These are phyloP conservation scores for Diarsia dahlii DNA, from an alignment of 2,888 invertebrate genomes.

Conservation along the genomic window DNA sequence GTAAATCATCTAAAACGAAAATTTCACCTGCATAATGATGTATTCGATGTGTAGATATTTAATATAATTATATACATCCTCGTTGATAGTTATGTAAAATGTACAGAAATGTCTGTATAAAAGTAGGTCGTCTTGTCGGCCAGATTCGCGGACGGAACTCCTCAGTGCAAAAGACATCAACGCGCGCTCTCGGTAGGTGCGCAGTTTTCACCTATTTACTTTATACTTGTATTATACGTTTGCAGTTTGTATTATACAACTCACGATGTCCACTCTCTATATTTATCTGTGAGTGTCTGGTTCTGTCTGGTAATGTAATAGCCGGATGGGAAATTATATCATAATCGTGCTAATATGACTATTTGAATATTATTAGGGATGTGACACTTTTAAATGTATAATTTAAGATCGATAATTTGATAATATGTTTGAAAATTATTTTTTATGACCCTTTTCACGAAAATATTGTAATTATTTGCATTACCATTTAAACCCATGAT, in stretches of 20 bases:
- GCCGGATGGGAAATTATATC: conserved; percentile 2
- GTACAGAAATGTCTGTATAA: conserved; percentile 61
- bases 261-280: conserved; percentile 61
- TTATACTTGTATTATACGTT: conserved; percentile 46
- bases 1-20: conserved; percentile 36
- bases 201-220: conserved; percentile 74
- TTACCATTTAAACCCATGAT: neutral
- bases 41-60: conserved; percentile 22
- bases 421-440: neutral
- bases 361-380: neutral
- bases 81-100: conserved; percentile 68
- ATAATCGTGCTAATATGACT: neutral
- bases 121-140: conserved; percentile 70
- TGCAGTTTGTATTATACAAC: conserved; percentile 60
- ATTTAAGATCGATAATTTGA: neutral
- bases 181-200: conserved; percentile 65
- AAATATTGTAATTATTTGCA: accelerated
- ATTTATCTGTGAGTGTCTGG: conserved; percentile 35
- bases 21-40: conserved; percentile 55
- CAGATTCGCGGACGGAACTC: conserved; percentile 70
- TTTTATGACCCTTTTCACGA: neutral
- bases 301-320: conserved; percentile 8
- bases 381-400: neutral
- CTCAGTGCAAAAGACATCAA: conserved; percentile 67
- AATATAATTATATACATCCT: conserved; percentile 53